Percentiles rank a stretch among this genome's conserved stretches.
phyloP scores from a whole-genome alignment of 37 sponge, comb jelly and placozoan genomes.

The Bolinopsis microptera region DNA sequence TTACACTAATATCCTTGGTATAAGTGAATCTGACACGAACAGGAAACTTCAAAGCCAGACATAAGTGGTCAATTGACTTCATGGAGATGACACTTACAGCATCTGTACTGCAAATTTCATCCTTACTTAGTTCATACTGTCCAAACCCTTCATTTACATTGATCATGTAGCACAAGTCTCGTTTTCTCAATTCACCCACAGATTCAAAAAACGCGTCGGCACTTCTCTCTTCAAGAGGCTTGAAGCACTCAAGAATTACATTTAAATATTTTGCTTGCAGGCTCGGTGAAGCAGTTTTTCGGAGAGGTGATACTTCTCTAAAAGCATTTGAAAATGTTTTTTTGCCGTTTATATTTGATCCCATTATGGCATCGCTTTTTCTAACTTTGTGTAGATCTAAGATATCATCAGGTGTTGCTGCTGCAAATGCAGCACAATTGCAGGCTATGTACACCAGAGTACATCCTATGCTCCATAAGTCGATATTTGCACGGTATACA shows the following conservation, averaged over 20 bases:
- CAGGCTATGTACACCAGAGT: slow-evolving; percentile 9
- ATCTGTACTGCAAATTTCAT: neutral
- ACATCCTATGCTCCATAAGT: slow-evolving; percentile 46
- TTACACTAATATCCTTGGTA: neutral
- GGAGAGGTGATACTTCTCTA: neutral
- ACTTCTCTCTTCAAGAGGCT: neutral
- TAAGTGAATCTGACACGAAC: neutral
- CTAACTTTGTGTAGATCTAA: neutral
- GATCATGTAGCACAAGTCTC: neutral
- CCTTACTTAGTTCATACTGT: neutral
- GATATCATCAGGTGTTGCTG: slow-evolving; percentile 5
- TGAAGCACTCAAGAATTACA: slow-evolving; percentile 6
- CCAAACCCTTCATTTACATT: neutral
- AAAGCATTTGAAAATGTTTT: neutral
- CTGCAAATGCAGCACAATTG: slow-evolving; percentile 28
- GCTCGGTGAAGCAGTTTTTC: neutral
- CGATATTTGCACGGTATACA: neutral
- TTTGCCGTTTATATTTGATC: neutral
- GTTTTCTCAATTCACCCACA: neutral
- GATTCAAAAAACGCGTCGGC: neutral
- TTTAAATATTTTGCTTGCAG: neutral
- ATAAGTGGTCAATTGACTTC: neutral
- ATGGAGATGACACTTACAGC: neutral
- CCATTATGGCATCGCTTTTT: neutral
- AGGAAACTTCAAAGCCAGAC: neutral